phyloP scores from a whole-genome alignment of 2,888 invertebrate species.

The Ctenicera cuprea region DNA sequence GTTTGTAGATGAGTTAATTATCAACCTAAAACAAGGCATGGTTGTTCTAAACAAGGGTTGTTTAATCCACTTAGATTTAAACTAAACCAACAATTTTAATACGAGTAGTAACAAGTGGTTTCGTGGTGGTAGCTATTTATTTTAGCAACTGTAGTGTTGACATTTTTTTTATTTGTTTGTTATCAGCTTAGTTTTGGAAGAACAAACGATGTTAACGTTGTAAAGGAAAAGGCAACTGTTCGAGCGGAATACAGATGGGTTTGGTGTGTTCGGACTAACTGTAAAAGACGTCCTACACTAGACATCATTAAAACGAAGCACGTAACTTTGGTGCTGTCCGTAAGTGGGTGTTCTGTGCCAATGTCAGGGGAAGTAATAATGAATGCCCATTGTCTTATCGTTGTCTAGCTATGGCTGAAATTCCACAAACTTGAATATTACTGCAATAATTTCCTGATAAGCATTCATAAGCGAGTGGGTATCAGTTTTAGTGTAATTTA shows the following conservation, averaged over 20 bases:
- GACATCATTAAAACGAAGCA: constrained; percentile 49
- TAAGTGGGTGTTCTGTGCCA: constrained; percentile 54
- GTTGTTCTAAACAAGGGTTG: constrained; percentile 1
- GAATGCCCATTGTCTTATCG: constrained; percentile 48
- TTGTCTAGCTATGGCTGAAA: constrained; percentile 36
- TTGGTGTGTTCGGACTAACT: constrained; percentile 21
- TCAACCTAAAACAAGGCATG: constrained; percentile 12
- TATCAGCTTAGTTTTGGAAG: constrained; percentile 10
- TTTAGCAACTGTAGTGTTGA: not conserved
- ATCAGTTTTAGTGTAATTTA: not conserved
- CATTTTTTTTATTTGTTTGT: constrained; percentile 10
- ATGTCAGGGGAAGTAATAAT: constrained; percentile 58
- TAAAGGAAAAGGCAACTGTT: constrained; percentile 35
- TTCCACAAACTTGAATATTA: constrained; percentile 36
- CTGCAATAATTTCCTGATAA: constrained; percentile 29
- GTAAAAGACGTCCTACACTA: constrained; percentile 46
- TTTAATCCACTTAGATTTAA: constrained; percentile 7
- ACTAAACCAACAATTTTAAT: not conserved
- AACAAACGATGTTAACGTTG: constrained; percentile 33
- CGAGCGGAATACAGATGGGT: constrained; percentile 40
- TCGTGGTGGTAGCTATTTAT: too few relatives aligned
- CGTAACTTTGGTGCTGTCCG: constrained; percentile 51
- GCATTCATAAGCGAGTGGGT: constrained; percentile 1
- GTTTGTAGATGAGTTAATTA: not conserved
- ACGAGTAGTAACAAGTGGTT: too few relatives aligned